phyloP scores from a whole-genome alignment of 1,140 invertebrate species.

The Portunus trituberculatus region DNA sequence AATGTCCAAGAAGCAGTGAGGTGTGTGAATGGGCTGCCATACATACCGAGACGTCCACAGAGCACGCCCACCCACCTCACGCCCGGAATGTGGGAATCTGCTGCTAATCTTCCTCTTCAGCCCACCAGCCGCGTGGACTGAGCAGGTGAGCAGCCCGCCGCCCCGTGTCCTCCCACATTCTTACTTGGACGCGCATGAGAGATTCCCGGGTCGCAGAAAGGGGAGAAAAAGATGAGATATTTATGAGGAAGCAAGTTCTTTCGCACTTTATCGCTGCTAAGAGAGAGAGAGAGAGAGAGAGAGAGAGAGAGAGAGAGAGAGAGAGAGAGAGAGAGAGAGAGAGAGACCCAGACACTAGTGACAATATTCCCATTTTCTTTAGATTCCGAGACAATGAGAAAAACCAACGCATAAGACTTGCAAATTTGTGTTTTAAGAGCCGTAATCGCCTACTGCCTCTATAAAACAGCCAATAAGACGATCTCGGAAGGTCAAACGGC shows the following conservation, averaged over 20 bases:
- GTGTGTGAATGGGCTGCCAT: no score
- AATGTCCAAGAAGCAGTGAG: no score
- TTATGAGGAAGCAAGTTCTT: constrained; percentile 9
- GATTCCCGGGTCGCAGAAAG: neutral
- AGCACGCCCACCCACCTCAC: neutral
- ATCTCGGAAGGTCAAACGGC: no score
- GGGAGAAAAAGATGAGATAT: neutral
- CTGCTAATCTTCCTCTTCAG: neutral
- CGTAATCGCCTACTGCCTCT: no score
- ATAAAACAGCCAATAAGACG: no score
- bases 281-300: neutral
- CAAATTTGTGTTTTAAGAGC: no score
- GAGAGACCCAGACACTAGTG: neutral
- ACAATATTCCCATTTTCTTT: neutral
- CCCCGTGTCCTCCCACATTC: neutral
- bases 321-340: constrained; percentile 22
- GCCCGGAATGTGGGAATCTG: neutral
- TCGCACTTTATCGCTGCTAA: neutral
- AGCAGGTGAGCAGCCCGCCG: neutral
- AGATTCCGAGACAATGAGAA: no score
- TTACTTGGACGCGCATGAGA: neutral
- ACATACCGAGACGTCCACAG: neutral
- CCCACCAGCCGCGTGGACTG: neutral
- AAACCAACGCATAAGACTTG: no score
- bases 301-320: neutral